These are phyloP conservation scores for Neodiprion virginianus DNA, from an alignment of 1,140 invertebrate genomes.

Conservation along the genomic window DNA sequence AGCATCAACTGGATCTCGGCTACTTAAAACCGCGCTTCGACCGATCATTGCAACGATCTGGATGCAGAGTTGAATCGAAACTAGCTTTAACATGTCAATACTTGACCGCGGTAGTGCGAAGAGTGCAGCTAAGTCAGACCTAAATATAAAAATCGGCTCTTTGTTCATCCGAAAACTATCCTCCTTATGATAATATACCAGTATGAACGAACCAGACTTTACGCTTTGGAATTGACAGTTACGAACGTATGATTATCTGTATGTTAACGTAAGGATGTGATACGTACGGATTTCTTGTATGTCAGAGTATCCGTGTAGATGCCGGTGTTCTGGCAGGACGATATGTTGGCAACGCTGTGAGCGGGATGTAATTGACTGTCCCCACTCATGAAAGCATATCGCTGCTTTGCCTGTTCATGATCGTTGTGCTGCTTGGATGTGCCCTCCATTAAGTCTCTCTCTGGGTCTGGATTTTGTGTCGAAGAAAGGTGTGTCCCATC, in stretches of 20 bases:
- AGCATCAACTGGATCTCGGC: no score
- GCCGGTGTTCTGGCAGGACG: conserved; percentile 56
- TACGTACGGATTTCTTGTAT: conserved; percentile 55
- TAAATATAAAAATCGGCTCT: no score
- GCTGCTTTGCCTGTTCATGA: conserved; percentile 54
- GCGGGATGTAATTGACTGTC: conserved; percentile 55
- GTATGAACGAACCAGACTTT: no score
- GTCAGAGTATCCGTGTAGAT: conserved; percentile 59
- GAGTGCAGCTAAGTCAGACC: no score
- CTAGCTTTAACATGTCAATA: no score
- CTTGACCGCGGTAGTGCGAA: no score
- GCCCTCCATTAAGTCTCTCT: conserved; percentile 58
- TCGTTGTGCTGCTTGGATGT: conserved; percentile 53
- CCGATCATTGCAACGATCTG: no score
- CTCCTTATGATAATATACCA: no score
- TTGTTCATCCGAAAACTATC: no score
- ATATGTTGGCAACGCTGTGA: conserved; percentile 56
- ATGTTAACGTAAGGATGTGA: neutral
- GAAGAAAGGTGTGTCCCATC: conserved; percentile 54
- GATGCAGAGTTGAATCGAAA: no score
- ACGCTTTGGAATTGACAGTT: no score
- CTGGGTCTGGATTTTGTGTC: conserved; percentile 53
- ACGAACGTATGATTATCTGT: conserved; percentile 6
- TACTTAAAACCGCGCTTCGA: no score
- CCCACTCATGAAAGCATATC: conserved; percentile 56